Conservation (phyloP, 2,113 vertebrate species). For the Xiphophorus couchianus region DNA sequence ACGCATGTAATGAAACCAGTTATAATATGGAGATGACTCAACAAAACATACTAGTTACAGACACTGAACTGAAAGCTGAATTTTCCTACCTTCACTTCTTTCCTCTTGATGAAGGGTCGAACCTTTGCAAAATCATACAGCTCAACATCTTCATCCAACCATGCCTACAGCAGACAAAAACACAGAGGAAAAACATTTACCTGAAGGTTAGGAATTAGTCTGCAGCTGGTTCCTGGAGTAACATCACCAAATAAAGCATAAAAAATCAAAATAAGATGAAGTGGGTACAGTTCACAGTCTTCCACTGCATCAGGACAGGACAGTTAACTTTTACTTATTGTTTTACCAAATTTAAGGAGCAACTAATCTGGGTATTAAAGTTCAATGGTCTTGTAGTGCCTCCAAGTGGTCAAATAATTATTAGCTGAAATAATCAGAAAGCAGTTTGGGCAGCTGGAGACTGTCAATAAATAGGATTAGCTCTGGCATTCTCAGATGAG, state of each 20-base stretch:
- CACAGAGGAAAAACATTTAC: neutral
- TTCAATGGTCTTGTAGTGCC: too few species aligned
- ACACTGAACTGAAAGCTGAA: neutral
- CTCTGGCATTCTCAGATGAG: too few species aligned
- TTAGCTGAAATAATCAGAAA: too few species aligned
- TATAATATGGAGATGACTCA: neutral
- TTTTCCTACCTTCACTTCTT: slow-evolving; percentile 82
- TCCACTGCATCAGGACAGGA: too few species aligned
- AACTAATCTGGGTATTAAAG: too few species aligned
- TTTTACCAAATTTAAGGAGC: too few species aligned
- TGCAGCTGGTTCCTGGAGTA: neutral
- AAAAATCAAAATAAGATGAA: neutral
- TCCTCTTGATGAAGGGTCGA: slow-evolving; percentile 83
- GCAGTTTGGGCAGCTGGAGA: too few species aligned
- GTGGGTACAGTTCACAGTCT: too few species aligned
- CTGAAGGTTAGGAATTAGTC: neutral
- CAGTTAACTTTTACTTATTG: too few species aligned
- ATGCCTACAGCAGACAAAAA: slow-evolving; percentile 63
- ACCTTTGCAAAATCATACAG: slow-evolving; percentile 86
- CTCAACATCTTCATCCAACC: slow-evolving; percentile 84
- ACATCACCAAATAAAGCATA: neutral
- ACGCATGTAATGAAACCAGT: too few species aligned
- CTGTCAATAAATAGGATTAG: too few species aligned
- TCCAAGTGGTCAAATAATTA: too few species aligned
- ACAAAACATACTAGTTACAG: neutral